These are phyloP conservation scores for Entomobrya proxima DNA, from an alignment of 2,888 invertebrate species.

Conservation along the genomic window DNA sequence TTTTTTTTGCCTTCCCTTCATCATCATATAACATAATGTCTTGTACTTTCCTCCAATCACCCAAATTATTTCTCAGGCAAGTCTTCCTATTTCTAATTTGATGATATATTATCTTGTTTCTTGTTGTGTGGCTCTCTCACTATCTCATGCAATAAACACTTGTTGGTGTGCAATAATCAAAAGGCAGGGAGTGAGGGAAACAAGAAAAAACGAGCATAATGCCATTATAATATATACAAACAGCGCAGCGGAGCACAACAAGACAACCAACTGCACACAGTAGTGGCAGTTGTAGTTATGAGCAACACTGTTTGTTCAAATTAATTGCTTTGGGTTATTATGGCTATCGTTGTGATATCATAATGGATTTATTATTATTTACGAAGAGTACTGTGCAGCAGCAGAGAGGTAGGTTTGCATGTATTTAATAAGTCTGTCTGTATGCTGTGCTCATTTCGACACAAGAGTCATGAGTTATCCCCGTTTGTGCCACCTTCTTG, in stretches of 20 bases:
- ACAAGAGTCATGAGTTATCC: conserved; percentile 40
- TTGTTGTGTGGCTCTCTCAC: conserved; percentile 57
- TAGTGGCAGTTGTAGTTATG: not conserved
- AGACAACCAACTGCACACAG: not conserved
- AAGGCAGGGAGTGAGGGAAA: not conserved
- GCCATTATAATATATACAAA: too few species aligned
- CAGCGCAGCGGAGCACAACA: not conserved
- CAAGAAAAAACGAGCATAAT: not conserved
- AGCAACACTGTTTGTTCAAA: conserved; percentile 61
- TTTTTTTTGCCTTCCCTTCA: not conserved
- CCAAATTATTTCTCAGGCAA: conserved; percentile 61
- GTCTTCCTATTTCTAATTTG: conserved; percentile 57
- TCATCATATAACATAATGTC: not conserved
- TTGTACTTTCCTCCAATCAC: conserved; percentile 52
- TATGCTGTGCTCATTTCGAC: conserved; percentile 34
- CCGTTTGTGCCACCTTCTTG: conserved; percentile 50
- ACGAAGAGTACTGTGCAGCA: not conserved
- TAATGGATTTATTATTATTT: conserved; percentile 63
- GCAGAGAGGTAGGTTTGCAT: not conserved
- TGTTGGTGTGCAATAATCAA: conserved; percentile 35
- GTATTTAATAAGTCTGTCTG: conserved; percentile 7
- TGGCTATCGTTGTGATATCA: conserved; percentile 61
- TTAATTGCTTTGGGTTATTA: conserved; percentile 67
- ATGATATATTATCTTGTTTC: conserved; percentile 65
- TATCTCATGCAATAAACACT: conserved; percentile 51